Base-by-base conservation (phyloP, 2,888 invertebrate species). In the Ceratothoa steindachneri region DNA sequence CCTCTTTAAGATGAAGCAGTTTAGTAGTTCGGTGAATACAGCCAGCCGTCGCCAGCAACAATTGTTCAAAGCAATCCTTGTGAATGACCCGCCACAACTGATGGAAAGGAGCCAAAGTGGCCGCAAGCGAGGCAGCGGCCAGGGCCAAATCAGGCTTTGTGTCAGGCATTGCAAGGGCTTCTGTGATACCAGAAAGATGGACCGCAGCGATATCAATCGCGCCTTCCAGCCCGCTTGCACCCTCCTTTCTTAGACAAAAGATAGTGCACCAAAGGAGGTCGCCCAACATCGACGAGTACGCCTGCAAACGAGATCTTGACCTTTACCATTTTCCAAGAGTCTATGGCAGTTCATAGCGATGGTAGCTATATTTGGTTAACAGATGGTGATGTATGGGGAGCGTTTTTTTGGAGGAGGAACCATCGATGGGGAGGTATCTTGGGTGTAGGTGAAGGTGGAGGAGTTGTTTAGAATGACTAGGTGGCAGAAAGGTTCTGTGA, bases 11-110 rank as follows among this genome's bases (percentile, higher is more conserved):
- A 41, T 74, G 74, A 31, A 79, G 67, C 51, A 79, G 67, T 64
- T 79, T 74, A 15, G 76, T 76, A 9, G 79, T 74, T 30, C 70
- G 31, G 60, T 76, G 74, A 9, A 79, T 65, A n/a, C 76, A 76
- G 9, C 72, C 69, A 24, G 79, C 74, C 29, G 70, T 52, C 19
- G 74, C 72, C 19, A 71, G 69, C 0, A 75, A 72, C 52, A 79
- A 41, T 30, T 75, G 74, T 19, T 74, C 69, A 66, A 74, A 74
- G 27, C 74, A 76, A 30, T 68, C 64, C n/a, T 72, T 66, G 28
- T 79, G 76, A 27, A 68, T 30, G 3, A 75, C 79, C 19, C 74
- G 69, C 79, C 79, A 79, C 64, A 74, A 69, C 0, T 67, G 65
- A 15, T 69, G 52, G 67, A 76, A 68, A 4, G 75, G 79, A 27